phyloP scores from a whole-genome alignment of 2,888 invertebrate species.

The Tetragnatha montana region DNA sequence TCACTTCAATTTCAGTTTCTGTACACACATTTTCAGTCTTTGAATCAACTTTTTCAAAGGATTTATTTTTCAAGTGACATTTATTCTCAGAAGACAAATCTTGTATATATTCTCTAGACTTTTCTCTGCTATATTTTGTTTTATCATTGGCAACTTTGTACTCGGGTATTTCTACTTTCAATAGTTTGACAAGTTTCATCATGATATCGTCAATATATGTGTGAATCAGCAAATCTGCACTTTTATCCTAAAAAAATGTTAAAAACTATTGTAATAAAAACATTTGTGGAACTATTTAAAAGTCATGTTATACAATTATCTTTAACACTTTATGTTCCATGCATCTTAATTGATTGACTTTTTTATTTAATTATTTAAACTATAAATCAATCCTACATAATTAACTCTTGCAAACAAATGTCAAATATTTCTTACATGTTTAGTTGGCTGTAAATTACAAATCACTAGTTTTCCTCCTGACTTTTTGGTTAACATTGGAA shows the following conservation, averaged over 20 bases:
- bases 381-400: neutral
- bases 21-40: slow-evolving; percentile 1
- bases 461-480: slow-evolving; percentile 93
- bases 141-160: slow-evolving; percentile 83
- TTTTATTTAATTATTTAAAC: too few species aligned
- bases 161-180: slow-evolving; percentile 84
- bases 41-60: neutral
- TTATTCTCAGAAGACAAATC: slow-evolving; percentile 9
- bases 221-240: slow-evolving; percentile 91
- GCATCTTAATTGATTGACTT: too few species aligned
- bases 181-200: slow-evolving; percentile 83
- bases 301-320: neutral
- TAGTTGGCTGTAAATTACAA: slow-evolving; percentile 97
- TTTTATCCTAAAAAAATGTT: slow-evolving; percentile 85
- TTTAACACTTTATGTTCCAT: neutral
- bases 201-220: slow-evolving; percentile 91
- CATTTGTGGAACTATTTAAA: slow-evolving; percentile 16
- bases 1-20: slow-evolving; percentile 18
- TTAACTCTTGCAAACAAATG: neutral
- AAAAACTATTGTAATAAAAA: slow-evolving; percentile 8
- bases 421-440: slow-evolving; percentile 83
- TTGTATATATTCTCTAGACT: slow-evolving; percentile 54
- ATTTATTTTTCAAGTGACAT: neutral
- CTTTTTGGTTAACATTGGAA: slow-evolving; percentile 87
- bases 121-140: slow-evolving; percentile 75